Evolutionary conservation across 2,888 invertebrate species (phyloP).

Genomic region (Girardia tigrina): DNA sequence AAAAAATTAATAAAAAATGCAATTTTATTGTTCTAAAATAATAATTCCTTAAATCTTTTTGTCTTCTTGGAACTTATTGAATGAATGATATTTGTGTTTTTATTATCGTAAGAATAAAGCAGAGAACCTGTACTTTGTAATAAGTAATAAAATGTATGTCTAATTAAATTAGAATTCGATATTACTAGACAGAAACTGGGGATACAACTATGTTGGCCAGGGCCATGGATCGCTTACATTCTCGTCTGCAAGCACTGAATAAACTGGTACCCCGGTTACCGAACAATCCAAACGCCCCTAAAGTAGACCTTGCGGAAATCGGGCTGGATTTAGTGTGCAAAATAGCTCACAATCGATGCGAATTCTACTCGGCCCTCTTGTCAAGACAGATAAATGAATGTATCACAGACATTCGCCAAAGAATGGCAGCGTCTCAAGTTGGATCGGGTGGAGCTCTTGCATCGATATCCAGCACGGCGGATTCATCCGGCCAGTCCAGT

Average conservation of each 20-base stretch:
- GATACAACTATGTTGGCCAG: constrained; percentile 60
- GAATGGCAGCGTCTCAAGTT: constrained; percentile 17
- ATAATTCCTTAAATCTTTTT: no score
- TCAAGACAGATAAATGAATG: constrained; percentile 26
- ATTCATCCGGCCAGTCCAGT: background rate
- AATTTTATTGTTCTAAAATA: no score
- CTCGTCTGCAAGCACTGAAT: constrained; percentile 73
- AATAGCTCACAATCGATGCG: constrained; percentile 23
- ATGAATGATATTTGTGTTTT: no score
- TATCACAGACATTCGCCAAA: constrained; percentile 31
- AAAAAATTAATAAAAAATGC: no score
- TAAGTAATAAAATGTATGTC: no score
- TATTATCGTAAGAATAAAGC: no score
- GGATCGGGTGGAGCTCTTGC: constrained; percentile 25
- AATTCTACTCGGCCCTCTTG: constrained; percentile 24
- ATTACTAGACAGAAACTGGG: constrained; percentile 46
- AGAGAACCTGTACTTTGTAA: no score
- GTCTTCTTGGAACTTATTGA: no score
- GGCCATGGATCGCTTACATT: constrained; percentile 76
- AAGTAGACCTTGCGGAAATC: constrained; percentile 64
- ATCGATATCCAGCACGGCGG: background rate
- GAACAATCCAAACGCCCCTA: background rate
- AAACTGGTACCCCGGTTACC: constrained; percentile 62
- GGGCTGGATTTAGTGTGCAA: constrained; percentile 31
- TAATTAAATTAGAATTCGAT: no score